phyloP scores from a whole-genome alignment of 1,140 invertebrate species.

The Nasonia longicornis region DNA sequence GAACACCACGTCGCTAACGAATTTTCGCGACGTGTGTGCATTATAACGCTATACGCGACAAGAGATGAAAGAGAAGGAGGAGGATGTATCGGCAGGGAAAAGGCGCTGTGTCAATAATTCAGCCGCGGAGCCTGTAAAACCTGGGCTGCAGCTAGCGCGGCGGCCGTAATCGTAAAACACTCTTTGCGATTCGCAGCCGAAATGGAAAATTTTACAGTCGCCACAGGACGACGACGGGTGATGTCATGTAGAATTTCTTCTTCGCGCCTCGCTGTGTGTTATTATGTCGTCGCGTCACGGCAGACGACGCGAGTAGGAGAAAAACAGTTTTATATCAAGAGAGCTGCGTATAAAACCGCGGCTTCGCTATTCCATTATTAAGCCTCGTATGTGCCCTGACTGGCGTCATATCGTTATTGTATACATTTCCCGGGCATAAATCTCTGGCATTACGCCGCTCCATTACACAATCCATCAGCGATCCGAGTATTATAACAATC shows the following conservation, averaged over 20 bases:
- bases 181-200: background rate
- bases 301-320: too few species aligned
- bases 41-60: background rate
- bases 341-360: too few species aligned
- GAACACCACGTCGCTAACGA: too few species aligned
- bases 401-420: too few species aligned
- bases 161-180: constrained; percentile 4
- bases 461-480: too few species aligned
- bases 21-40: too few species aligned
- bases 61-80: background rate
- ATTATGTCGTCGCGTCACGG: background rate
- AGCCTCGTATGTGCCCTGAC: too few species aligned
- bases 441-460: too few species aligned
- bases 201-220: constrained; percentile 17
- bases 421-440: too few species aligned
- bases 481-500: too few species aligned
- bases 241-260: background rate
- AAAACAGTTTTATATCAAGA: too few species aligned
- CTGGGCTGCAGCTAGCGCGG: background rate
- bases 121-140: background rate
- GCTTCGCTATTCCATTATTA: too few species aligned
- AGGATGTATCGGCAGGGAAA: background rate
- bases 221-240: background rate
- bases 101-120: background rate
- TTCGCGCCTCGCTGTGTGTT: background rate